Evolutionary conservation across 2,888 invertebrate genomes (phyloP).

Genomic region (Drosophila fulvimacula): DNA sequence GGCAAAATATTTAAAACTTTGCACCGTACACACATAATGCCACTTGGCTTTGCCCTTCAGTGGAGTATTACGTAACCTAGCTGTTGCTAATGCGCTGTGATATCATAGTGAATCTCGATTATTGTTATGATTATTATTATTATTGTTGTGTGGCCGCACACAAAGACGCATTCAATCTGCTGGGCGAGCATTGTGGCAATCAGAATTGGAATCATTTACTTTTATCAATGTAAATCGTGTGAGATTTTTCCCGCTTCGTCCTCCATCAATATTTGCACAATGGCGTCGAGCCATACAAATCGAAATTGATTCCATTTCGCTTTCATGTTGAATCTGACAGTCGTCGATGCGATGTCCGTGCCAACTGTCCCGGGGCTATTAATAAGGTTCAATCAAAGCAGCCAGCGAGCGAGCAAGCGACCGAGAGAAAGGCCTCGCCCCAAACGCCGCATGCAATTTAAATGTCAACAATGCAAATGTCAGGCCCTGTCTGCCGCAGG

Average conservation of each 20-base stretch:
- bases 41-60: not conserved
- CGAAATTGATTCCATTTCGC: slow-evolving; percentile 45
- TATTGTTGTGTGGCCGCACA: slow-evolving; percentile 6
- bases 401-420: too few relatives aligned
- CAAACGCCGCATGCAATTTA: slow-evolving; percentile 44
- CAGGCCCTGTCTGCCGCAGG: slow-evolving; percentile 1
- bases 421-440: slow-evolving; percentile 11
- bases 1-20: not conserved
- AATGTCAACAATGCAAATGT: slow-evolving; percentile 58
- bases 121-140: slow-evolving; percentile 18
- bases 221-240: slow-evolving; percentile 20
- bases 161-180: slow-evolving; percentile 16
- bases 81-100: not conserved
- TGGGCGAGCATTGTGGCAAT: slow-evolving; percentile 13
- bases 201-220: slow-evolving; percentile 31
- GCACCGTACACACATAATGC: not conserved
- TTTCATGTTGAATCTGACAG: slow-evolving; percentile 20
- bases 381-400: slow-evolving; percentile 32
- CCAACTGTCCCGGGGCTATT: slow-evolving; percentile 37
- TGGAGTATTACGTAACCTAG: not conserved
- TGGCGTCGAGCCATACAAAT: slow-evolving; percentile 23
- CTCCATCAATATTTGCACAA: slow-evolving; percentile 35
- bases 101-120: slow-evolving; percentile 2
- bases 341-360: slow-evolving; percentile 20
- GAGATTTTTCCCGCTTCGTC: not conserved